Base-by-base conservation (phyloP, 2,888 invertebrate genomes). In the Apoda limacodes region DNA sequence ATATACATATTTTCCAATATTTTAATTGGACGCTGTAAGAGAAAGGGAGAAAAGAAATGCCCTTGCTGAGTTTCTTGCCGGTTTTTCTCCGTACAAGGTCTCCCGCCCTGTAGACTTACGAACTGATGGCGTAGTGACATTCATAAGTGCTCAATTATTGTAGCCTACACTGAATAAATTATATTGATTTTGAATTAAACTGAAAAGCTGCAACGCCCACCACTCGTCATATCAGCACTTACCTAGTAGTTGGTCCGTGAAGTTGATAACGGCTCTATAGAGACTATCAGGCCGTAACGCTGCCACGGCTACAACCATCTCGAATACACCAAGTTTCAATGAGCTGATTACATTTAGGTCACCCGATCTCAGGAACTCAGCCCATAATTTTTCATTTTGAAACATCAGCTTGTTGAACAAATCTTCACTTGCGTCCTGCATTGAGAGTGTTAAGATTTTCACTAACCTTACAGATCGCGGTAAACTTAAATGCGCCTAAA, bases 201-300 rank as follows among this genome's bases (percentile, higher is more conserved):
- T 9, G 25, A 11, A 14, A 42, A 30, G 36, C 5, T 19, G 5
- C 6, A 5, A 6, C 9, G 17, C 9, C n/a, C n/a, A n/a, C n/a
- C n/a, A n/a, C n/a, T n/a, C n/a, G n/a, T 9, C 6, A n/a, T 19
- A 28, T 7, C 21, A 3, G 5, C 5, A 29, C 38, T 45, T 55
- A 82, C 90, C 89, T 34, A 92, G 64, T 33, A 88, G 61, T 32
- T 84, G 82, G 22, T 87, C 83, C 1, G 89, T 87, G 59, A 92
- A 92, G 23, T 85, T 81, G 0, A 85, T 83, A 52, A 98, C 85
- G 21, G 90, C 88, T 11, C 88, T 85, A 47, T 92, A 88, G 15
- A 95, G 72, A 29, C 91, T 82, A 57, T 96, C 97, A 0, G 97
- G 94, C 4, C 94, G 83, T 3, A 94, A 69, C 1, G 90, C 87